Evolutionary conservation across 1,140 invertebrate species (phyloP).

Genomic region (Drosophila sechellia): DNA sequence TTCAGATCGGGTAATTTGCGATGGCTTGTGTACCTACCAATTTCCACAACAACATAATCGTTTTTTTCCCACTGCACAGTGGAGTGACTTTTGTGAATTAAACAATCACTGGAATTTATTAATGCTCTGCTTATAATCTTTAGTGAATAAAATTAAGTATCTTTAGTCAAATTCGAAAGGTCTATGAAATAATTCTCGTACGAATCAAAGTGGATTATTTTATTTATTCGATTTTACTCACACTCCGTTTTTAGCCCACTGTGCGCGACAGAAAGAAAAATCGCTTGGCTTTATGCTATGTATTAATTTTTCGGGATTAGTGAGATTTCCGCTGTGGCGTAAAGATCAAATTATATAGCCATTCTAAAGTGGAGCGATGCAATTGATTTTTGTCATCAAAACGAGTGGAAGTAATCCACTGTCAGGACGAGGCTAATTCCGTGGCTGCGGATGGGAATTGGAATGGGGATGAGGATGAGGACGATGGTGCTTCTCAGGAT

Average conservation of each 20-base stretch:
- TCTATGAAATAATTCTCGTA: too few species aligned
- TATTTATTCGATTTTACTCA: too few species aligned
- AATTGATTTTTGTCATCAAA: slow-evolving; percentile 47
- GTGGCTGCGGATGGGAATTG: slow-evolving; percentile 2
- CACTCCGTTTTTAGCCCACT: neutral
- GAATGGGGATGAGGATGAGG: neutral
- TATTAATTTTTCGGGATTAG: slow-evolving; percentile 37
- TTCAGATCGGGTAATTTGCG: slow-evolving; percentile 20
- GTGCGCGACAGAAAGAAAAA: slow-evolving; percentile 1
- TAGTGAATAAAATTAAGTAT: too few species aligned
- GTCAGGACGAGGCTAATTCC: slow-evolving; percentile 9
- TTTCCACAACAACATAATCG: slow-evolving; percentile 8
- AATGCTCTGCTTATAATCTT: too few species aligned
- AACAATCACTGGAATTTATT: neutral
- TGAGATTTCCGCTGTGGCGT: slow-evolving; percentile 3
- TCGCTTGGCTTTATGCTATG: slow-evolving; percentile 16
- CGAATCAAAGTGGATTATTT: too few species aligned
- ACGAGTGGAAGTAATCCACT: slow-evolving; percentile 49
- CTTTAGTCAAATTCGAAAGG: too few species aligned
- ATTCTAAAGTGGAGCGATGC: slow-evolving; percentile 26
- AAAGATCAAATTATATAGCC: slow-evolving; percentile 32
- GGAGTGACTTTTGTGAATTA: neutral
- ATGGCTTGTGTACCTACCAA: slow-evolving; percentile 11
- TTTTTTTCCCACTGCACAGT: slow-evolving; percentile 5
- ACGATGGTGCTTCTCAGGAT: neutral